A percentile compares a stretch with the other conserved stretches of the same genome.
phyloP scores from a whole-genome alignment of 2,888 invertebrate genomes.

The Xestia sexstrigata region DNA sequence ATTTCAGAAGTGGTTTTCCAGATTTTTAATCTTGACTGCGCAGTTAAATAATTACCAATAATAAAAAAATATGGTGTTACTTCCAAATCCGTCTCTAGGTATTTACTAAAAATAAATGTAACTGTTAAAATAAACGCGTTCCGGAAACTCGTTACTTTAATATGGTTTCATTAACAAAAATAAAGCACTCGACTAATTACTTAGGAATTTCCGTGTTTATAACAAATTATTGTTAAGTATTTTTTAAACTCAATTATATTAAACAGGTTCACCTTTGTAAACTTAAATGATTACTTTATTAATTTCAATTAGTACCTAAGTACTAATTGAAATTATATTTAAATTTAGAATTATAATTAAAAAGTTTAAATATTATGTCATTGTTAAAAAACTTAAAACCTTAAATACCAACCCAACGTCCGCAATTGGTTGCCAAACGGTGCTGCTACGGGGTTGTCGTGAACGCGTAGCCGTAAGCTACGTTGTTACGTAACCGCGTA shows the following conservation, averaged over 20 bases:
- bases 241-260: not conserved
- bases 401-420: constrained; percentile 24
- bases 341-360: too few species aligned
- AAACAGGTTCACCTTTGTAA: not conserved
- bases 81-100: not conserved
- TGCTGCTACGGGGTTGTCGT: constrained; percentile 71
- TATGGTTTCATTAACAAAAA: constrained; percentile 49
- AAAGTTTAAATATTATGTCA: not conserved
- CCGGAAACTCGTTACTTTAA: constrained; percentile 46
- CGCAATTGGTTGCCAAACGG: constrained; percentile 66
- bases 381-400: not conserved
- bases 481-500: constrained; percentile 89
- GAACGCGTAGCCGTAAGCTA: constrained; percentile 86
- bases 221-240: constrained; percentile 36
- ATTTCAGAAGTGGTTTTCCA: not conserved
- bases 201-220: constrained; percentile 29
- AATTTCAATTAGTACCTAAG: not conserved
- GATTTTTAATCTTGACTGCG: not conserved
- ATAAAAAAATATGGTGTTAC: not conserved
- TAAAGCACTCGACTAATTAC: constrained; percentile 41
- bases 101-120: constrained; percentile 24
- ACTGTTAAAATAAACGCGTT: constrained; percentile 34
- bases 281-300: not conserved
- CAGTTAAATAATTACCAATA: not conserved
- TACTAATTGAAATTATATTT: too few species aligned